phyloP scores from a whole-genome alignment of 2,797 vertebrate genomes.

The Pipistrellus nathusii region DNA sequence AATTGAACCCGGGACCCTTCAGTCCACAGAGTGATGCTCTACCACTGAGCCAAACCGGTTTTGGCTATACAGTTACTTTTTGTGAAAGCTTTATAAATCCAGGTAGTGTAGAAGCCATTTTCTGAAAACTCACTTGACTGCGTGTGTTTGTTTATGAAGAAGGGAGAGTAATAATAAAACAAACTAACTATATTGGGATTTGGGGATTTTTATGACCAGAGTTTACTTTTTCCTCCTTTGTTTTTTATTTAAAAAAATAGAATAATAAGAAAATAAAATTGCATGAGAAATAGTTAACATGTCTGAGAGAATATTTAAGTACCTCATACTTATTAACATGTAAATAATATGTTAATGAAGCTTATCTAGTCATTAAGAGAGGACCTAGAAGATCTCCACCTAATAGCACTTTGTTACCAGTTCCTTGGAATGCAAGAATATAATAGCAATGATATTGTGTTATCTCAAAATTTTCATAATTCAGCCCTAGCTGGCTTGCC shows the following conservation, averaged over 20 bases:
- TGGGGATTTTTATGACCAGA: not conserved
- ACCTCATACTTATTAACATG: not conserved
- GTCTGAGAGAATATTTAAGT: not conserved
- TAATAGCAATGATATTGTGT: not conserved
- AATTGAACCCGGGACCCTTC: too few species aligned
- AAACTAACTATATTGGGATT: not conserved
- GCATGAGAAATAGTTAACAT: not conserved
- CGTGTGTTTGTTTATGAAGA: not conserved
- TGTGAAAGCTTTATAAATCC: not conserved
- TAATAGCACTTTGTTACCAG: not conserved
- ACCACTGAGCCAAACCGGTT: too few species aligned
- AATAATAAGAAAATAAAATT: not conserved
- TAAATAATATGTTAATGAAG: constrained; percentile 16
- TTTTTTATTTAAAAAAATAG: not conserved
- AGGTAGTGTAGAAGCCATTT: not conserved
- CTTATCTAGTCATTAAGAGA: constrained; percentile 17
- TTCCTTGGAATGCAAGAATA: not conserved
- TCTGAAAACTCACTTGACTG: not conserved
- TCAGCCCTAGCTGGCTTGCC: not conserved
- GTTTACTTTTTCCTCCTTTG: not conserved
- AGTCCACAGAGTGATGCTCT: too few species aligned
- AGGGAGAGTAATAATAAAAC: too few species aligned
- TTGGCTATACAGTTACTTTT: not conserved
- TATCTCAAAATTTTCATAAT: not conserved
- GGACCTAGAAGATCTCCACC: not conserved